Evolutionary conservation across 2,797 vertebrate species (phyloP), one percentile per base, ranked within the genome.

Genomic region (Dallia pectoralis): DNA sequence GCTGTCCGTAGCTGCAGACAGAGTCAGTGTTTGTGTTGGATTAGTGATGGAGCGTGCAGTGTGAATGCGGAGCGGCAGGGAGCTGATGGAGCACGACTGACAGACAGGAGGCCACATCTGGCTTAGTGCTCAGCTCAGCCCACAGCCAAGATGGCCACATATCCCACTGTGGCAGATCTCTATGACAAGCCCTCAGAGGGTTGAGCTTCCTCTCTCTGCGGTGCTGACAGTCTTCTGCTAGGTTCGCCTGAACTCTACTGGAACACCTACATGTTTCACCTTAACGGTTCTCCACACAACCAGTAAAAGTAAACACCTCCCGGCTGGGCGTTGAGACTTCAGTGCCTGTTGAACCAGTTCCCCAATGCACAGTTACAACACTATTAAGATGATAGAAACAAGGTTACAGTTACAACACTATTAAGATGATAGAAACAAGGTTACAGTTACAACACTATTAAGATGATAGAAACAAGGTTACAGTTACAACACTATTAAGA

Each of bases 51-150:
- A 72, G 7, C 14, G 8, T 40, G 14, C 44, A 51, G 67, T 16
- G 56, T 62, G 48, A 47, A 49, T 61, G 53, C 47, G 70, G 77
- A 29, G 71, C 48, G 47, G 72, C 69, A 61, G 51, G 27, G 74
- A 74, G 77, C 75, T 9, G 33, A 32, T 29, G 7, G 59, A 8
- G 16, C 53, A 30, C 29, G 22, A 59, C 64, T 19, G 71, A 59
- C 64, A 22, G 71, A 27, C 32, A 74, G 65, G 40, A 44, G 40
- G 40, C 3, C 2, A 6, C 90, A 91, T 88, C 89, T 92, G 91
- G 74, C 76, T 87, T 87, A 79, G 77, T 73, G 82, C 70, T 89
- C 47, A 81, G 72, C 59, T 56, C 53, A 56, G 53, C 53, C 53
- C 33, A 48, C 73, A 74, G 71, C 75, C 47, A 71, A 83, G 82